phyloP scores from a whole-genome alignment of 2,797 vertebrate species.

The Hapalemur alaotrensis region DNA sequence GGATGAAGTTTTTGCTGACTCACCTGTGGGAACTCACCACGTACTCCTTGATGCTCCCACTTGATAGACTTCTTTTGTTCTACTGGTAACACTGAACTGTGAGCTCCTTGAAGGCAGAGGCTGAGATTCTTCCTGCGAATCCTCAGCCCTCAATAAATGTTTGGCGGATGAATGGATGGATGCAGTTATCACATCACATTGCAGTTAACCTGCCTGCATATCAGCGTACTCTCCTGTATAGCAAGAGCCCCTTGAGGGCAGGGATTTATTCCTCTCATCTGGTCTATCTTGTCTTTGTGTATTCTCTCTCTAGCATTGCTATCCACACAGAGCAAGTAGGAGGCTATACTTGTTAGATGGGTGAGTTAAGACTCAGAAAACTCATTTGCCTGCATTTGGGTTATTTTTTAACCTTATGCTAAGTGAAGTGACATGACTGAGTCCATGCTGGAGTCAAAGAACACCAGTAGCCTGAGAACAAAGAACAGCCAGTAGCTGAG shows the following conservation, averaged over 20 bases:
- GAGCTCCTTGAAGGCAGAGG: not conserved
- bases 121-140: not conserved
- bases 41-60: not conserved
- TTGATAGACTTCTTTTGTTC: not conserved
- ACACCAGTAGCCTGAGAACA: not conserved
- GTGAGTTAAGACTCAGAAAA: not conserved
- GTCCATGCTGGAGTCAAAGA: not conserved
- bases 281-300: not conserved
- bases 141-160: not conserved
- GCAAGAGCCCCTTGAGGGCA: not conserved
- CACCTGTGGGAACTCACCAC: not conserved
- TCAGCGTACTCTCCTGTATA: rapidly evolving
- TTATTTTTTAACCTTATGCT: conserved; percentile 13
- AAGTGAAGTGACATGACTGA: not conserved
- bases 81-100: not conserved
- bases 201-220: not conserved
- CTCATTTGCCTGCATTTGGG: not conserved
- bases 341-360: not conserved
- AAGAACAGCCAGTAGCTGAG: not conserved
- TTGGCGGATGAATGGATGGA: not conserved
- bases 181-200: not conserved
- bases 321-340: not conserved
- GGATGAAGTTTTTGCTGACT: not conserved
- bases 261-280: not conserved
- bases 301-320: not conserved